Evolutionary conservation across 2,888 invertebrate species (phyloP).

Genomic region (Orchesellides sinensis): DNA sequence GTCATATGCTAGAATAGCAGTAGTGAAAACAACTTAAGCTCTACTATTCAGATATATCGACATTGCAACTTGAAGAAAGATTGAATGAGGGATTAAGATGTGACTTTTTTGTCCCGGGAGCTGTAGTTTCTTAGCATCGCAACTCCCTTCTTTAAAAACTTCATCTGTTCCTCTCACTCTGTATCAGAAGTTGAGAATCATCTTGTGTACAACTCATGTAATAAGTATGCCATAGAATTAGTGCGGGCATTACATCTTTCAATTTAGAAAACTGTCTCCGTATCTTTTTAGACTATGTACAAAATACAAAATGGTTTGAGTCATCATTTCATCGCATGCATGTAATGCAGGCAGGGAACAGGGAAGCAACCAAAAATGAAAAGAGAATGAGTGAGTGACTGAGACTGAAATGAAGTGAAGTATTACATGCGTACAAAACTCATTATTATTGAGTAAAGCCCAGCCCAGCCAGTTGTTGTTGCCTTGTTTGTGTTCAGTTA

Average conservation of each 20-base stretch:
- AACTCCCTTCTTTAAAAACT: neutral
- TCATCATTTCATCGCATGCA: slow-evolving; percentile 19
- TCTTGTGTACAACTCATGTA: neutral
- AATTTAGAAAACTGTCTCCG: slow-evolving; percentile 47
- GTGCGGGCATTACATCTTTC: slow-evolving; percentile 10
- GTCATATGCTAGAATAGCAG: neutral
- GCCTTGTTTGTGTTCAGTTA: slow-evolving; percentile 30
- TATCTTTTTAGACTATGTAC: slow-evolving; percentile 2
- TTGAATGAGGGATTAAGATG: slow-evolving; percentile 22
- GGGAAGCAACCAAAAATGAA: slow-evolving; percentile 25
- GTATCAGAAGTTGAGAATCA: neutral
- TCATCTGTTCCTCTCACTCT: slow-evolving; percentile 11
- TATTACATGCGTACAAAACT: slow-evolving; percentile 28
- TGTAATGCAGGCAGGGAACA: too few relatives aligned
- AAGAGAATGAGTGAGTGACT: slow-evolving; percentile 33
- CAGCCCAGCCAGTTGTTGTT: slow-evolving; percentile 37
- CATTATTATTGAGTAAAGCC: slow-evolving; percentile 29
- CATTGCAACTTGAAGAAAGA: slow-evolving; percentile 9
- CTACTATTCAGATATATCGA: neutral
- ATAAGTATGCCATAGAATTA: neutral
- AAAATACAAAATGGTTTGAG: neutral
- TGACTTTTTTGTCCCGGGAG: slow-evolving; percentile 40
- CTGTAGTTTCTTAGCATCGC: slow-evolving; percentile 5
- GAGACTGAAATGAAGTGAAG: slow-evolving; percentile 38
- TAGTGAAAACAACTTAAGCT: neutral